phyloP scores from a whole-genome alignment of 2,113 vertebrate species.

The Melanotaenia duboulayi region DNA sequence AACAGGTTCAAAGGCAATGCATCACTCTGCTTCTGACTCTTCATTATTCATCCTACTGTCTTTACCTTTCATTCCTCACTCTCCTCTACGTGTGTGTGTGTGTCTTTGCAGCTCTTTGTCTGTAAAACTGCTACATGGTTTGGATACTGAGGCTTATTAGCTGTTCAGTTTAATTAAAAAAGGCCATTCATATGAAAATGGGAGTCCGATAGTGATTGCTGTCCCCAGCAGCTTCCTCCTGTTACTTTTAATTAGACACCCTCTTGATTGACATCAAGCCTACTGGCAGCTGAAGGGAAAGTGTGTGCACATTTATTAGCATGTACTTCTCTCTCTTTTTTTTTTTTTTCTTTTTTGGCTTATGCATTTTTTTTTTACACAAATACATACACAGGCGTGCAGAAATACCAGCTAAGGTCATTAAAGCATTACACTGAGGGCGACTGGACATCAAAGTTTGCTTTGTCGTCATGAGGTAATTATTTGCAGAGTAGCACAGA shows the following conservation, averaged over 20 bases:
- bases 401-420: constrained; percentile 73
- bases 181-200: constrained; percentile 98
- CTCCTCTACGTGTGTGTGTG: constrained; percentile 51
- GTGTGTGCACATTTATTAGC: constrained; percentile 22
- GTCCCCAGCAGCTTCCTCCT: constrained; percentile 92
- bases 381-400: constrained; percentile 49
- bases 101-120: constrained; percentile 82
- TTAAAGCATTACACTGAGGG: constrained; percentile 58
- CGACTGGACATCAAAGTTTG: constrained; percentile 78
- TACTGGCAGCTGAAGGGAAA: constrained; percentile 57
- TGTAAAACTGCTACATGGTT: constrained; percentile 85
- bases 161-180: constrained; percentile 95
- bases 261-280: constrained; percentile 84
- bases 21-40: constrained; percentile 77
- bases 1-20: constrained; percentile 86
- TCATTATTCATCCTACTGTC: constrained; percentile 82
- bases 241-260: constrained; percentile 94
- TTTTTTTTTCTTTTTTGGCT: too few species aligned
- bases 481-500: constrained; percentile 67
- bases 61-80: constrained; percentile 76
- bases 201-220: constrained; percentile 90
- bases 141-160: constrained; percentile 87
- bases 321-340: constrained; percentile 5
- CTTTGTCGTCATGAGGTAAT: constrained; percentile 81
- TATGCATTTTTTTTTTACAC: not conserved